Percentiles rank a stretch among this genome's conserved stretches.
Conservation (phyloP, 2,113 vertebrate species). For the Verasper variegatus region DNA sequence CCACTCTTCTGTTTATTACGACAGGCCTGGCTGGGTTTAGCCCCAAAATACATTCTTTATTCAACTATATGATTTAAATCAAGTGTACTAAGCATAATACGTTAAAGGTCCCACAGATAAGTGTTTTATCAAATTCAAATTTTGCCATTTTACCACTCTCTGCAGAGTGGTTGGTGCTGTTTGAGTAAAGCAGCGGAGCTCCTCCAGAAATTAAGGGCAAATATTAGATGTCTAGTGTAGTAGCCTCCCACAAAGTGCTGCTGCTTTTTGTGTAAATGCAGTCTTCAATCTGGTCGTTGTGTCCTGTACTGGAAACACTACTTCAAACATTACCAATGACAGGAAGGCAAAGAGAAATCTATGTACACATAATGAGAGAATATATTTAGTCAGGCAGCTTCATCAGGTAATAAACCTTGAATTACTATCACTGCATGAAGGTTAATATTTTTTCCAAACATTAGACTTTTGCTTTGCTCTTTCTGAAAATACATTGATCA, state of each 20-base stretch:
- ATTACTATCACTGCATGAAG: no score
- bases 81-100: not conserved
- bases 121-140: not conserved
- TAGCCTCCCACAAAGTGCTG: not conserved
- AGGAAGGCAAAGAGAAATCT: not conserved
- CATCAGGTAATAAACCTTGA: not conserved
- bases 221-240: not conserved
- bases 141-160: not conserved
- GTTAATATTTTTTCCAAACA: not conserved
- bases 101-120: not conserved
- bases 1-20: no score
- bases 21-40: not conserved
- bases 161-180: not conserved
- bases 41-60: not conserved
- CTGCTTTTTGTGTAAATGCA: not conserved
- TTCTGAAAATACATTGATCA: no score
- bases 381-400: not conserved
- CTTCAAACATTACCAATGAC: not conserved
- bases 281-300: not conserved
- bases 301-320: not conserved
- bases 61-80: not conserved
- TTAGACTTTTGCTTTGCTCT: not conserved
- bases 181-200: not conserved
- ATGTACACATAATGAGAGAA: not conserved
- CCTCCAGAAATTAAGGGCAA: not conserved